Percentiles rank a stretch among this genome's conserved stretches.
phyloP scores from a whole-genome alignment of 2,797 vertebrate species.

The Tinamus major region DNA sequence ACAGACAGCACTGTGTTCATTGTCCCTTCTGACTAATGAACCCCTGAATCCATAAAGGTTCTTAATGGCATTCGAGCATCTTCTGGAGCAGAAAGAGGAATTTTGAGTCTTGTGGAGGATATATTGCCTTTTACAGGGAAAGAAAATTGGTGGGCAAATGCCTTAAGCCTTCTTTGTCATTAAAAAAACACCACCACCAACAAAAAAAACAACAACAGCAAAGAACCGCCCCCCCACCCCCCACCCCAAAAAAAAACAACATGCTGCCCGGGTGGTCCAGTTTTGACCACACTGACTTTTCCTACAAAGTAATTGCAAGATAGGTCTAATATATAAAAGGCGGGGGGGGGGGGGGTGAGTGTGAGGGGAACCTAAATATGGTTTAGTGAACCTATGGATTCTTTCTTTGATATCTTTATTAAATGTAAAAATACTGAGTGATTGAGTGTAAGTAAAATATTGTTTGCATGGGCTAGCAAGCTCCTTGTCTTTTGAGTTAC shows the following conservation, averaged over 20 bases:
- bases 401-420: not conserved
- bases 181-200: too few species aligned
- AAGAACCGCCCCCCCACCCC: too few species aligned
- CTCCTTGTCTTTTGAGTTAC: not conserved
- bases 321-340: not conserved
- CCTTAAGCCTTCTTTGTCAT: not conserved
- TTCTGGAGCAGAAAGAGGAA: not conserved
- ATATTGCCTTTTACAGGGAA: not conserved
- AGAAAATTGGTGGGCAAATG: not conserved
- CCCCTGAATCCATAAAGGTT: not conserved
- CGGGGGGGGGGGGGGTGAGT: too few species aligned
- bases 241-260: not conserved
- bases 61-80: not conserved
- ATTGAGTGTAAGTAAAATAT: not conserved
- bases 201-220: too few species aligned
- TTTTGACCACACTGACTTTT: not conserved
- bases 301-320: not conserved
- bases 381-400: not conserved
- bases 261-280: fast-evolving
- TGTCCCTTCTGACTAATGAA: not conserved
- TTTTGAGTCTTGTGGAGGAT: not conserved
- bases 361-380: too few species aligned
- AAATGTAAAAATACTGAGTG: not conserved
- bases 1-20: not conserved
- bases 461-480: not conserved